Conservation (phyloP, 2,888 invertebrate genomes). For the Ophioninae sp. region DNA sequence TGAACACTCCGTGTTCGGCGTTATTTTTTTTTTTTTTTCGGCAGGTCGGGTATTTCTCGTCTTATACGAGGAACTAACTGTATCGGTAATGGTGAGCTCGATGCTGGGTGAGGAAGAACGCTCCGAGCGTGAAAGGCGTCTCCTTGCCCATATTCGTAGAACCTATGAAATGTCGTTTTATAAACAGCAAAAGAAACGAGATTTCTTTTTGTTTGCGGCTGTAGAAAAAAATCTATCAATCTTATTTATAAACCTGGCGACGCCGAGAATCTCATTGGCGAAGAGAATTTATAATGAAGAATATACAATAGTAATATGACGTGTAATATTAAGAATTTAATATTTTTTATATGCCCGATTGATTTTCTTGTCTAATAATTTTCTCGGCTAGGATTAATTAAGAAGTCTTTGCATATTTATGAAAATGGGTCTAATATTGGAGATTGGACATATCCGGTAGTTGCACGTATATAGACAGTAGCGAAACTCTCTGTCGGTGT, state of each 20-base stretch:
- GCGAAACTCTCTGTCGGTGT: too few species aligned
- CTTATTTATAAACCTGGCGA: background rate
- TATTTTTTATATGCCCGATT: too few species aligned
- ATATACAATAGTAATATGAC: too few species aligned
- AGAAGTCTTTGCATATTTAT: too few species aligned
- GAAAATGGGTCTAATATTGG: too few species aligned
- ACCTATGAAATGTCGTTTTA: background rate
- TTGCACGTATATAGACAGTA: too few species aligned
- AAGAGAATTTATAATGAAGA: too few species aligned
- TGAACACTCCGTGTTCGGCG: background rate
- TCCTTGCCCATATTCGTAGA: background rate
- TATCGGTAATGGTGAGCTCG: slow-evolving; percentile 39
- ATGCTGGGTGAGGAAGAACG: slow-evolving; percentile 40
- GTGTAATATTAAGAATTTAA: too few species aligned
- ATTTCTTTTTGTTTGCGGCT: background rate
- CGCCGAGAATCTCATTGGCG: background rate
- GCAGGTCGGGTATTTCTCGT: background rate
- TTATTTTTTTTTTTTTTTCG: background rate
- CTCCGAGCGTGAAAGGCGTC: slow-evolving; percentile 1
- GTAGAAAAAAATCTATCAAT: background rate
- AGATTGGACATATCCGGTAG: too few species aligned
- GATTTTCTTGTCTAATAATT: too few species aligned
- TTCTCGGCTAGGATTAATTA: too few species aligned
- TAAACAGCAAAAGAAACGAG: background rate
- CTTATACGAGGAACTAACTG: background rate